These are phyloP conservation scores for Adrianichthys oophorus DNA, from an alignment of 2,797 vertebrate genomes.

Conservation along the genomic window DNA sequence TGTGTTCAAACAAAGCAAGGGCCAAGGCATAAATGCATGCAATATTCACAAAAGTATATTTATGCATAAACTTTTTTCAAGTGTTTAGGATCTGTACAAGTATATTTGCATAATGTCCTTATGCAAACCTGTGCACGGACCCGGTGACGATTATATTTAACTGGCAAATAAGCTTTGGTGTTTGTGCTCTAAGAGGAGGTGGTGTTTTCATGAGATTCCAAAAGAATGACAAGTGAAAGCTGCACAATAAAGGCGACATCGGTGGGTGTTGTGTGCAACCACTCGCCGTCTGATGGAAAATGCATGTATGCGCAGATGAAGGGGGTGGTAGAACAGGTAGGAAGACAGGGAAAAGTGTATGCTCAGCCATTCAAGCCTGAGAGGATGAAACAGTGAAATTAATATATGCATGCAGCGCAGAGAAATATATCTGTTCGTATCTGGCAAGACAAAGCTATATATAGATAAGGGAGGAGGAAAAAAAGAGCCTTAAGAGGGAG, in stretches of 20 bases:
- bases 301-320: constrained; percentile 14
- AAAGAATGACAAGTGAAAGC: constrained; percentile 36
- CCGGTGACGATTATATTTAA: constrained; percentile 53
- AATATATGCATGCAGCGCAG: constrained; percentile 14
- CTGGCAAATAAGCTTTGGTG: constrained; percentile 52
- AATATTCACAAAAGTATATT: no score
- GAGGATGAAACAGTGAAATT: constrained; percentile 4
- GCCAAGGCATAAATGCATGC: no score
- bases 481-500: constrained; percentile 35
- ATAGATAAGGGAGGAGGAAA: constrained; percentile 19
- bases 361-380: constrained; percentile 8
- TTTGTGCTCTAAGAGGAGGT: constrained; percentile 7
- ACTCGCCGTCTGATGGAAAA: constrained; percentile 11
- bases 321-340: constrained; percentile 3
- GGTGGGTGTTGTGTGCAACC: constrained; percentile 10
- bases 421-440: constrained; percentile 3
- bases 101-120: constrained; percentile 37
- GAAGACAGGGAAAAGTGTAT: constrained; percentile 9
- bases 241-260: constrained; percentile 5
- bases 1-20: not conserved
- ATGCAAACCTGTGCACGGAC: not conserved
- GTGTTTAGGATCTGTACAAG: not conserved
- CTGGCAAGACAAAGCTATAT: constrained; percentile 9
- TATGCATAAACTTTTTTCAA: no score
- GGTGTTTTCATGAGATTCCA: constrained; percentile 52